Conservation (phyloP, 2,797 vertebrate genomes). For the Spea hammondii region DNA sequence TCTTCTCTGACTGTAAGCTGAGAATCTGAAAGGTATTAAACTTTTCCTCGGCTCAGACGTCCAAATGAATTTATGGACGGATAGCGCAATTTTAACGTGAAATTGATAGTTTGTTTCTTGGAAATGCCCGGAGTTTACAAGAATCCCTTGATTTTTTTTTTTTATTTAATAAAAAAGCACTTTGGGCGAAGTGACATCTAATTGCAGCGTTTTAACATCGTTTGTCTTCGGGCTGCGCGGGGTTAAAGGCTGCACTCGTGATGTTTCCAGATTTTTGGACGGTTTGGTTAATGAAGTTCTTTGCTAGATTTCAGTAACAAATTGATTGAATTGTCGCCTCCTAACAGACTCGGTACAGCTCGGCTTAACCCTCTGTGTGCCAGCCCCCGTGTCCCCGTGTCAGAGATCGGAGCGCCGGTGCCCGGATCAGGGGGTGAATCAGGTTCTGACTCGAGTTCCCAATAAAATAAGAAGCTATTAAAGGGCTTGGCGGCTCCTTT, state of each 20-base stretch:
- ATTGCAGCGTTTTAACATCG: constrained; percentile 29
- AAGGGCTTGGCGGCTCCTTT: constrained; percentile 60
- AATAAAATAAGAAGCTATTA: constrained; percentile 69
- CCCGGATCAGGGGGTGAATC: constrained; percentile 22
- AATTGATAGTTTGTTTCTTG: constrained; percentile 44
- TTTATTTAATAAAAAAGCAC: constrained; percentile 53
- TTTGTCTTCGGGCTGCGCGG: too few species aligned
- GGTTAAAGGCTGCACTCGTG: too few species aligned
- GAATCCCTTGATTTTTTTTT: constrained; percentile 54
- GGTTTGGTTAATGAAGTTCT: too few species aligned
- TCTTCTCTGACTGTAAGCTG: constrained; percentile 51
- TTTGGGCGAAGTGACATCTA: constrained; percentile 40
- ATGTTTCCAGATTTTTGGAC: too few species aligned
- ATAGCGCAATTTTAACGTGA: constrained; percentile 51
- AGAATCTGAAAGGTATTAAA: constrained; percentile 49
- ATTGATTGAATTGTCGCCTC: too few species aligned
- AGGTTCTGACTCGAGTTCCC: constrained; percentile 73
- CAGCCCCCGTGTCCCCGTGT: too few species aligned
- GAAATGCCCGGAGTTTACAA: constrained; percentile 48
- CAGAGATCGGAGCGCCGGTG: too few species aligned
- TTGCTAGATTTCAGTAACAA: too few species aligned
- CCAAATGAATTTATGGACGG: constrained; percentile 42
- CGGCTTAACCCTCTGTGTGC: too few species aligned
- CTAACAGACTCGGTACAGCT: too few species aligned
- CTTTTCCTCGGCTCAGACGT: constrained; percentile 29